Conservation (phyloP, 1,140 invertebrate genomes). For the Chionoecetes opilio region DNA sequence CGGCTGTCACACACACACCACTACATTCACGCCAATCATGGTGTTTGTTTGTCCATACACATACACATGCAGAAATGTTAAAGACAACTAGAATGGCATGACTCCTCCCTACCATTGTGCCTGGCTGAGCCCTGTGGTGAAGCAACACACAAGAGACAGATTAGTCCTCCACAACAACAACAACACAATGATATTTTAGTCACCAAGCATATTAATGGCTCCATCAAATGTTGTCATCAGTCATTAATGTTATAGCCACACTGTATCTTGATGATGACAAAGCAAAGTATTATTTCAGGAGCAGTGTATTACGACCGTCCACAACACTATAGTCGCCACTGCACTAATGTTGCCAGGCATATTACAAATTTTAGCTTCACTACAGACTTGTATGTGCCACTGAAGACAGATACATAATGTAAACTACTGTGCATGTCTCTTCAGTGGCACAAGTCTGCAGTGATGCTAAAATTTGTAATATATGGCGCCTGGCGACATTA, state of each 20-base stretch:
- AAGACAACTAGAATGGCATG: constrained; percentile 42
- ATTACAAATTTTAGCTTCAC: too few relatives aligned
- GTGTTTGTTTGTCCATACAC: neutral
- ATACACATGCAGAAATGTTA: neutral
- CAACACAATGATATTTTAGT: constrained; percentile 9
- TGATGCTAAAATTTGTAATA: too few relatives aligned
- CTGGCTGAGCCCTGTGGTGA: constrained; percentile 75
- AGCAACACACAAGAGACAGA: constrained; percentile 63
- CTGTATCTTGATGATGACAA: too few relatives aligned
- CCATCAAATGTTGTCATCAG: neutral
- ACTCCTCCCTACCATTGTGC: constrained; percentile 72
- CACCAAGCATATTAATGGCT: neutral
- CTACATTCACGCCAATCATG: neutral
- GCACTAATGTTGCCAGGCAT: too few relatives aligned
- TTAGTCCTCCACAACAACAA: constrained; percentile 43
- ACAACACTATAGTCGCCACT: too few relatives aligned
- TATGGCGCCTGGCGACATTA: too few relatives aligned
- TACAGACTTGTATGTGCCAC: too few relatives aligned
- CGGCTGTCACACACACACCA: neutral
- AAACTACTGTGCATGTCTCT: too few relatives aligned
- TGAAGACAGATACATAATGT: too few relatives aligned
- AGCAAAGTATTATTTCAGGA: too few relatives aligned
- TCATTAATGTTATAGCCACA: neutral
- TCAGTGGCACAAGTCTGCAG: too few relatives aligned
- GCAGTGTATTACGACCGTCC: too few relatives aligned